phyloP scores from a whole-genome alignment of 2,797 vertebrate species.

The Neostethus bicornis region DNA sequence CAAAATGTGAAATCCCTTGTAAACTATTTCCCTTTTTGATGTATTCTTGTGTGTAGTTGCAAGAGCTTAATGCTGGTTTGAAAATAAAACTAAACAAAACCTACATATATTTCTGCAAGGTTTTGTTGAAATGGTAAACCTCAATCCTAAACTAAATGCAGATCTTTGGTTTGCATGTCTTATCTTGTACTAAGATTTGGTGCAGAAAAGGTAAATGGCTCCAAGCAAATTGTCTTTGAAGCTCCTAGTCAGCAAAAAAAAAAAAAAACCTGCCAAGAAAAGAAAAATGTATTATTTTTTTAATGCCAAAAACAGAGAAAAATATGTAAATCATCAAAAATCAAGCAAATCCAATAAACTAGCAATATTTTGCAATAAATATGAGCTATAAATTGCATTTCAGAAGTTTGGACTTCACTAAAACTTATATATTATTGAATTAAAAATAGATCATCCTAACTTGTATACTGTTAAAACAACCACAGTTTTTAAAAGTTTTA shows the following conservation, averaged over 20 bases:
- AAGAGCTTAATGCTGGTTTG: slow-evolving; percentile 30
- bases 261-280: neutral
- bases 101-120: neutral
- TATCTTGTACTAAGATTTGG: slow-evolving; percentile 25
- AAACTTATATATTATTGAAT: too few relatives aligned
- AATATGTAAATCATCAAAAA: neutral
- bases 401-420: too few relatives aligned
- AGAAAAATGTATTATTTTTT: neutral
- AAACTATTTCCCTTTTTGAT: slow-evolving; percentile 18
- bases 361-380: too few relatives aligned
- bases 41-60: slow-evolving; percentile 19
- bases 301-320: neutral
- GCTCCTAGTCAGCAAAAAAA: neutral
- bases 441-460: too few relatives aligned
- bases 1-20: slow-evolving; percentile 34
- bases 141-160: slow-evolving; percentile 1
- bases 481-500: too few relatives aligned
- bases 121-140: slow-evolving; percentile 8
- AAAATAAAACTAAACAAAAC: slow-evolving; percentile 6
- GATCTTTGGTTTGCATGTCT: neutral
- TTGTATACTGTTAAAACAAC: too few relatives aligned
- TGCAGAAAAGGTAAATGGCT: slow-evolving; percentile 25
- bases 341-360: neutral
- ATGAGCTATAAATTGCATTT: too few relatives aligned
- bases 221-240: slow-evolving; percentile 35